Evolutionary conservation across 2,113 vertebrate species (phyloP), one percentile per base, ranked within the genome.

Genomic region (Pseudopodoces humilis): DNA sequence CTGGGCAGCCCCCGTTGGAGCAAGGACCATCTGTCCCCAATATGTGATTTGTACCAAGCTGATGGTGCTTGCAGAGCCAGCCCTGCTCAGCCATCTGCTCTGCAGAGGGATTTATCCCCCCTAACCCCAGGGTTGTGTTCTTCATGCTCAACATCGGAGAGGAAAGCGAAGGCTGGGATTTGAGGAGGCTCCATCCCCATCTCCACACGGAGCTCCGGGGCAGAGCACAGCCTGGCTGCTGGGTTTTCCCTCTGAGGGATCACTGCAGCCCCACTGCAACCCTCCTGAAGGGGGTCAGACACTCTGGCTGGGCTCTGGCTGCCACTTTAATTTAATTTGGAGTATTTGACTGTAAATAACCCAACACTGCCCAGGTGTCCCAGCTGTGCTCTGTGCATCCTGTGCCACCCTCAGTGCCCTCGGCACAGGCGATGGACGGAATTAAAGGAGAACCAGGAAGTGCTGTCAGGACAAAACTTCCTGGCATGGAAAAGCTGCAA

Each of bases 101-200:
- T 53, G 71, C 20, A 30, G 14, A 59, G 33, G 56, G 28, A 14
- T 30, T 62, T 3, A 7, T 9, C 3, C 6, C 4, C 14, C 8
- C 20, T 11, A 5, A 37, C 50, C 60, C 37, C 35, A 4, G 74
- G 74, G 49, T n/a, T 16, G 3, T 7, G 64, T 31, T 53, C 47
- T 23, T 49, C 10, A 0, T 3, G 46, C 52, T 79, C 2, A 1
- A 0, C 35, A 5, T 2, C 0, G 2, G 59, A 43, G 60, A 46
- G 14, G 21, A 31, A 23, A 77, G n/a, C 2, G 4, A 37, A 41
- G 25, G 37, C 41, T 39, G 82, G 6, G 68, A 25, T 56, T 9
- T 22, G 50, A 31, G 78, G 44, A n/a, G 49, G 41, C 33, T 33
- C 35, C 6, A 2, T 1, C 14, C 30, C 39, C 14, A 8, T 7